phyloP scores from a whole-genome alignment of 2,888 invertebrate genomes.

The Brachynemurus nebulosus region DNA sequence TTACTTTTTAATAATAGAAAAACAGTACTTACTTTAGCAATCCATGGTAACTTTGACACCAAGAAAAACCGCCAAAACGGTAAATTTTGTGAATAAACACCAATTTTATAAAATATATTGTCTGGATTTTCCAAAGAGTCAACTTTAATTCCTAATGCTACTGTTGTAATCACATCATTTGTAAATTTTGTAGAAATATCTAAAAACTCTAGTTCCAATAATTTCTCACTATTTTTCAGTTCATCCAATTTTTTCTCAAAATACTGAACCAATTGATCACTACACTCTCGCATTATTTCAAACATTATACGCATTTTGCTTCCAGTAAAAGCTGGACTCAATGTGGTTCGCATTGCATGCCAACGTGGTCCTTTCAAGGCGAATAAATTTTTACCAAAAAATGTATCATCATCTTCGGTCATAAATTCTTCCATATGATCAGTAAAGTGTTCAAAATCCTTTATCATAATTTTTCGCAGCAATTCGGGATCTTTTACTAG shows the following conservation, averaged over 20 bases:
- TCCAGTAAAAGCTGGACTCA: conserved; percentile 12
- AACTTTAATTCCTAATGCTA: conserved; percentile 14
- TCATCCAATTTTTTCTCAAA: conserved; percentile 3
- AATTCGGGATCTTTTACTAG: background rate
- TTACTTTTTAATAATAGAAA: no score
- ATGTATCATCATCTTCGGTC: background rate
- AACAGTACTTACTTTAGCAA: no score
- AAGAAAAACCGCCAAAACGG: background rate
- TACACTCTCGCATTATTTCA: conserved; percentile 7
- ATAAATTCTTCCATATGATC: background rate
- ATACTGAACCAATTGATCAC: conserved; percentile 6
- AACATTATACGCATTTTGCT: conserved; percentile 13
- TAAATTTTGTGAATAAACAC: background rate
- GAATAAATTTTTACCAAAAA: conserved; percentile 21
- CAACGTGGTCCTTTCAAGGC: conserved; percentile 11
- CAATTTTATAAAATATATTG: conserved; percentile 14
- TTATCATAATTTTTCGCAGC: background rate
- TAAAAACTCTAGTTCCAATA: conserved; percentile 13
- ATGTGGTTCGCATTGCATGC: conserved; percentile 10
- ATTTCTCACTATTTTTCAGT: background rate
- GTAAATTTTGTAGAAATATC: conserved; percentile 13
- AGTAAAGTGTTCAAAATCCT: conserved; percentile 1
- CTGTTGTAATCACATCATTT: conserved; percentile 15
- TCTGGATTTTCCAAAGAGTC: conserved; percentile 13
- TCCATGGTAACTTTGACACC: no score